Base-by-base conservation (phyloP, 2,888 invertebrate genomes). In the Tanytarsus gracilentus region DNA sequence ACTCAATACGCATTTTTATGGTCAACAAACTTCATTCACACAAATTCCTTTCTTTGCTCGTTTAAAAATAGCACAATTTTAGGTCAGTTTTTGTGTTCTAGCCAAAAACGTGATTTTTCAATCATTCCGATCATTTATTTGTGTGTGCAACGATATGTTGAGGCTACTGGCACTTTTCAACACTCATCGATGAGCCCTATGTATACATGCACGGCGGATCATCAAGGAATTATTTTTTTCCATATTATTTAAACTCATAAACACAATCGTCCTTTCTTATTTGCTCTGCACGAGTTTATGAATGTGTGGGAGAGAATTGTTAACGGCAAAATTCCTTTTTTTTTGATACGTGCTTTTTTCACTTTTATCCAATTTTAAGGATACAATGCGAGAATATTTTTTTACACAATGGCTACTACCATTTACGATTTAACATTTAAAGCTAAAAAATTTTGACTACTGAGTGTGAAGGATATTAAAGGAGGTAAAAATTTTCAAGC, bases 261-360 rank as follows among this genome's bases (percentile, higher is more conserved):
- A n/a, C 23, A 23, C 23, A 44, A 11, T 11, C 18, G 18, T 4
- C 23, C 11, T 33, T 33, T 9, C 44, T 18, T 44, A 44, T 44
- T 44, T 44, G 44, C 44, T 23, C 44, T 23, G 16, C 16, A 8
- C 16, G 33, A 55, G 40, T 21, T 26, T 33, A 40, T 23, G 36
- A 52, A 33, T 11, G 40, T 8, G 16, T 39, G 11, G 14, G 26
- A 55, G 36, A 25, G n/a, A 40, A 55, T 40, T 18, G 23, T 18
- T 44, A 44, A 44, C 44, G 23, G 44, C 21, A 44, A 18, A 23
- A 18, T 44, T 11, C 8, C n/a, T 55, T 39, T 36, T 53, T 53
- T 55, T 49, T 49, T 49, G 55, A 55, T 55, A 55, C 55, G 55
- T 55, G 55, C 55, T 55, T 55, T 55, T 40, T 39, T 39, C 55